Conservation (phyloP, 2,113 vertebrate species). For the Paradoxurus hermaphroditus region DNA sequence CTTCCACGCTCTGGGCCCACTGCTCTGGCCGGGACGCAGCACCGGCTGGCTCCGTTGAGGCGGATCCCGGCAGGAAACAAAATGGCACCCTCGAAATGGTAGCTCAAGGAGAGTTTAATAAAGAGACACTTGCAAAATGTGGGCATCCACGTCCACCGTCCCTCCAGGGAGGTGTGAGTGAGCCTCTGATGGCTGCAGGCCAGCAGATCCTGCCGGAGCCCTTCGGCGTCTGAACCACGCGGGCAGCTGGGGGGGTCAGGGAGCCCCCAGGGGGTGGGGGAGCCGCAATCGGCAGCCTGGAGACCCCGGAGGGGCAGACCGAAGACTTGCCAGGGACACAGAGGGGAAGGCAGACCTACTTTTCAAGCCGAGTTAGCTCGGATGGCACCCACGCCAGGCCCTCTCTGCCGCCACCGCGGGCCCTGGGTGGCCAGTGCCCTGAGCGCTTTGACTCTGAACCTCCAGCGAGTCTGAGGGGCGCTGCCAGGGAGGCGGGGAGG, state of each 20-base stretch:
- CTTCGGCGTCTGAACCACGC: not conserved
- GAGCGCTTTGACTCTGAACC: not conserved
- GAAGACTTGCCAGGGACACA: not conserved
- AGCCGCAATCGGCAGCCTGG: not conserved
- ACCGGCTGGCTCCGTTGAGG: fast-evolving
- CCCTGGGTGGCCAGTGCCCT: fast-evolving
- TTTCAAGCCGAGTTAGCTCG: not conserved
- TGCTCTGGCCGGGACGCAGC: fast-evolving
- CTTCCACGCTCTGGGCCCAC: fast-evolving
- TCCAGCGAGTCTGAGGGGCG: not conserved
- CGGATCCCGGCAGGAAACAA: not conserved
- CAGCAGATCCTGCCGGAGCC: not conserved
- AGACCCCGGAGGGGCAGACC: not conserved
- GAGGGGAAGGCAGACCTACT: not conserved
- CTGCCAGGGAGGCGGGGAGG: not conserved
- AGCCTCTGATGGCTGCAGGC: not conserved
- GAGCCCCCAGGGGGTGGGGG: too few relatives aligned
- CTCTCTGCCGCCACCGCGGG: not conserved
- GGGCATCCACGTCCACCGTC: not conserved
- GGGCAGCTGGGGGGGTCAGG: too few relatives aligned
- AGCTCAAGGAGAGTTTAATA: not conserved
- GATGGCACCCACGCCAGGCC: not conserved
- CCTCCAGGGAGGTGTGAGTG: not conserved
- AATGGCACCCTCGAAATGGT: too few relatives aligned
- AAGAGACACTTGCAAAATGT: not conserved